Evolutionary conservation across 2,888 invertebrate genomes (phyloP), one percentile per base, ranked within the genome.

Genomic region (Asteroscopus sphinx): DNA sequence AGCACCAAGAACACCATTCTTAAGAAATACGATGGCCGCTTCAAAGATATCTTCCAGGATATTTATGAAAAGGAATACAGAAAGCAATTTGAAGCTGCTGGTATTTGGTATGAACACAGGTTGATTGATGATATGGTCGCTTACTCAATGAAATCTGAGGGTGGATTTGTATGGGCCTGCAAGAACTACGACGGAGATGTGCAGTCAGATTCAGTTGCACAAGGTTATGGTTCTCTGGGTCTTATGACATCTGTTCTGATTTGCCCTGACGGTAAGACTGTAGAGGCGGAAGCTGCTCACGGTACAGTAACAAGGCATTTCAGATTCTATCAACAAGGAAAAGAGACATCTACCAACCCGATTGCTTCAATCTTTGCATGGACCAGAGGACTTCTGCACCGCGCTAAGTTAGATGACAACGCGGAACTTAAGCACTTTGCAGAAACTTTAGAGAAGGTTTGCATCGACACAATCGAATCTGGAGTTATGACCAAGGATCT

Each of bases 151-250:
- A 99, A 99, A 90, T 98, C 98, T 0, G 98, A 99, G 79, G 99
- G 99, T 73, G 99, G 99, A 36, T 99, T 99, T 89, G 99, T 99
- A 0, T 99, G 99, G 99, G 99, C 99, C 7, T 99, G 99, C 91
- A 99, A 99, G 90, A 99, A 99, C 91, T 99, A 99, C 87, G 99
- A 99, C 84, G 99, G 99, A 36, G 99, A 99, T 91, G 99, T 99
- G 0, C 99, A 99, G 90, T 99, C 99, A 0, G 99, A 99, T 90
- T 98, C 99, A 0, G 98, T 99, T 25, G 99, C 99, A 59, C 99
- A 99, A 93, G 99, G 99, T 28, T 98, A 97, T 78, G 98, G 99
- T 11, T 99, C 99, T 0, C 95, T 99, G 57, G 99, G 99, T 73
- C 95, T 99, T 75, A 99, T 99, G 99, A 99, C 99, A 0, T 99